Evolutionary conservation across 2,797 vertebrate genomes (phyloP), one percentile per base, ranked within the genome.

Genomic region (Micropoecilia bifurca): DNA sequence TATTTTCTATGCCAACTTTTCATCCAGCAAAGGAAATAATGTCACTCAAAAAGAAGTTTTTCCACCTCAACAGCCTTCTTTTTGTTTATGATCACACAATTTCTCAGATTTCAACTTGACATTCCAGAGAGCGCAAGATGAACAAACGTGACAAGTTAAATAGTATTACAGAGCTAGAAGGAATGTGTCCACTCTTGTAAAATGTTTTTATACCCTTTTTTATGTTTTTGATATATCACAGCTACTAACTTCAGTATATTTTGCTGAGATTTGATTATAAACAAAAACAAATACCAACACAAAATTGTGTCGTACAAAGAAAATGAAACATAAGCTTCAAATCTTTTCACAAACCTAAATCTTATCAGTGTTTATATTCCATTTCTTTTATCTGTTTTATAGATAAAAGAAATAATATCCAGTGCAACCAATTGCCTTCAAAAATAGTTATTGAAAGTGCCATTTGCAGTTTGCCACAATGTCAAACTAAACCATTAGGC

Each of bases 1-100:
- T 39, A 76, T 80, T 87, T 75, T 76, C 53, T 74, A 68, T 4
- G 66, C 82, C 87, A 88, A 91, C 88, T 79, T 88, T 84, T 91
- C 81, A 90, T 82, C 85, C 39, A 30, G 77, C 80, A 86, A 88
- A 88, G 83, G 83, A 74, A 79, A 89, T 87, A 73, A 57, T 66
- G 14, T 68, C 74, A 77, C 78, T 75, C 76, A 45, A 73, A 33
- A 80, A 83, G 74, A 79, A 75, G 68, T 28, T 68, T 3, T 9
- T 41, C 39, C 10, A 25, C 16, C 41, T 41, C 20, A 41, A 13
- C 20, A 68, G 25, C 61, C 41, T 41, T 68, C 20, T 6, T 39
- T 66, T 39, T 61, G 5, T 61, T 28, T 33, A 20, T 20, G 8
- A 36, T 9, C 33, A 63, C 36, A 3, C 33, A 16, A 30, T 61